Evolutionary conservation across 2,888 invertebrate species (phyloP), one percentile per base, ranked within the genome.

Genomic region (Polylopha cassiicola): DNA sequence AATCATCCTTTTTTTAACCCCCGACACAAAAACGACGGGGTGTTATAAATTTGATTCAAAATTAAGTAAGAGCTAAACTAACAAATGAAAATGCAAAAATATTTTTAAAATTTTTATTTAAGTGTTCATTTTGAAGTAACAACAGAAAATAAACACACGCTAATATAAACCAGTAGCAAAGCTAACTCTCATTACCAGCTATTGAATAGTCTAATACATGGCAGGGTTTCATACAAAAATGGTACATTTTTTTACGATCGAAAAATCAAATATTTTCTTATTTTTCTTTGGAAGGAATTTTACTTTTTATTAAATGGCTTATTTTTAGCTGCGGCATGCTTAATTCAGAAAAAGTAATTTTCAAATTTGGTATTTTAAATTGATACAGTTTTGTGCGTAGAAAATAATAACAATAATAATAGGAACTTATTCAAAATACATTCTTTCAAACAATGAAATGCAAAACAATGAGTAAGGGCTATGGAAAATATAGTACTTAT

Each of bases 151-250:
- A 49, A 69, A 73, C 67, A 76, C 72, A 69, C 72, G 69, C 77
- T 77, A 72, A 72, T 73, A 74, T 58, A 73, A 74, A 77, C 67
- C 73, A 67, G 78, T 82, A 84, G 81, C 81, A 81, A 84, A 81
- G 81, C 82, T 81, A 81, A 60, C 55, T 61, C 55, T 65, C 57
- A 65, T 65, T 72, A 73, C 57, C 61, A 53, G 63, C 66, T 72
- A 72, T 70, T 57, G 63, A 65, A 51, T 52, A 42, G 44, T 46
- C 58, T 62, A 54, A 51, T n/a, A 51, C 41, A 56, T 59, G 59
- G 54, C 38, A 34, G 34, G 34, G 39, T 17, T 41, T 14, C n/a
- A n/a, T n/a, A n/a, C n/a, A n/a, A n/a, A n/a, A 18, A 28, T 13
- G 13, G 20, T 20, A 32, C 14, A 18, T 7, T 15, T 17, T 9